A percentile compares a stretch with the other conserved stretches of the same genome.
These are phyloP conservation scores for Ophraella communa DNA, from an alignment of 2,888 invertebrate genomes.

Conservation along the genomic window DNA sequence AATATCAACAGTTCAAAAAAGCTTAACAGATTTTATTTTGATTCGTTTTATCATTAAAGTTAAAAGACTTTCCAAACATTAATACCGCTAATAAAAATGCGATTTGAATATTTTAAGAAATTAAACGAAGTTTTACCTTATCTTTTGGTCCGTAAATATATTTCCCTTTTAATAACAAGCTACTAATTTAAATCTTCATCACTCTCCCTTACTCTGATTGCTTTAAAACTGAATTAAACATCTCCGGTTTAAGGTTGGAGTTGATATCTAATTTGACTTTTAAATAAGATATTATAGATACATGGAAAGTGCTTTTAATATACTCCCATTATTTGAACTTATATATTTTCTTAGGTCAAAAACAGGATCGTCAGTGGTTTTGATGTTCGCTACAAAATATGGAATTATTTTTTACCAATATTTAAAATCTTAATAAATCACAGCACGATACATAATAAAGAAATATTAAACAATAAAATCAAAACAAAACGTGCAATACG, in stretches of 20 bases:
- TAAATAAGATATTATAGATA: background rate
- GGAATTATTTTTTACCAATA: too few species aligned
- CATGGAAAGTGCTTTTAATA: background rate
- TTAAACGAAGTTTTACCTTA: background rate
- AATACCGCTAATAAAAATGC: background rate
- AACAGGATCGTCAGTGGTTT: background rate
- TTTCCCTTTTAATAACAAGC: background rate
- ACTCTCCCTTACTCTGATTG: constrained; percentile 4
- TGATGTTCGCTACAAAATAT: too few species aligned
- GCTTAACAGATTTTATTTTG: too few species aligned
- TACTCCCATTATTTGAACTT: background rate
- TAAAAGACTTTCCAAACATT: too few species aligned
- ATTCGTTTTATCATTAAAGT: too few species aligned
- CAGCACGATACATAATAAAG: too few species aligned
- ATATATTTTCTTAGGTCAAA: background rate
- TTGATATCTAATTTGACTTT: constrained; percentile 4
- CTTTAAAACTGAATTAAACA: background rate
- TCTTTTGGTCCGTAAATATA: background rate
- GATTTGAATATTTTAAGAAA: background rate
- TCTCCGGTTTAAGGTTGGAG: constrained; percentile 3
- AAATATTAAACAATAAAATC: too few species aligned
- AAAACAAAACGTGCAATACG: too few species aligned
- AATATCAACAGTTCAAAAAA: too few species aligned
- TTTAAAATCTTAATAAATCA: too few species aligned
- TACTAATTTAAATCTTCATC: constrained; percentile 1